Base-by-base conservation (phyloP, 2,888 invertebrate species). In the Tipula confusa region DNA sequence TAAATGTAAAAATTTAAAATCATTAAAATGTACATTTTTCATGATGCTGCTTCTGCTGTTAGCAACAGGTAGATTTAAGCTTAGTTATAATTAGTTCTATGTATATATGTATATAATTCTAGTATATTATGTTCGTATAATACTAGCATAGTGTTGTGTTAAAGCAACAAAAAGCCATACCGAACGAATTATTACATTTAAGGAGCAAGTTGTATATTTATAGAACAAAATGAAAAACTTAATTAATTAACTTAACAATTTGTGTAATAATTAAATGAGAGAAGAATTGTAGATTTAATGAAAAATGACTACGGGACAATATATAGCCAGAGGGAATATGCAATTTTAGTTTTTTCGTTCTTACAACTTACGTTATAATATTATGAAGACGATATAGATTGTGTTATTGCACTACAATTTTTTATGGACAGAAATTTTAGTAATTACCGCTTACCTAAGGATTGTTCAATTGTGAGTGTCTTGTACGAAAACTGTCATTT, bases 31-130 rank as follows among this genome's bases (percentile, higher is more conserved):
- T 24, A 24, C 64, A 64, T 64, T 18, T 64, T 64, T 64, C 64
- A 24, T 64, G 64, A 11, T 64, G 48, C 18, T 48, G 24, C 64
- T 64, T 15, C 18, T 48, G 24, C 64, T 64, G 24, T 64, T 24
- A 64, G 64, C 64, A 64, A 64, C 64, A 64, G 64, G 64, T 64
- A 64, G 18, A 64, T 24, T 64, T 64, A 64, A 64, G 64, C 24
- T 64, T 64, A 64, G 64, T 24, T 24, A 64, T 24, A 64, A 64
- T 64, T 64, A 64, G 24, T 64, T 4, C 64, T 64, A 2, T 64
- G 24, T 64, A 11, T 24, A 9, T 43, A 43, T 15, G 0, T 24
- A 33, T 33, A 3, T 33, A n/a, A n/a, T n/a, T n/a, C n/a, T n/a
- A n/a, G n/a, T n/a, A 3, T 33, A 33, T 33, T 31, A 31, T 31